Conservation (phyloP, 2,888 invertebrate species). For the Sclerodermus sp. region DNA sequence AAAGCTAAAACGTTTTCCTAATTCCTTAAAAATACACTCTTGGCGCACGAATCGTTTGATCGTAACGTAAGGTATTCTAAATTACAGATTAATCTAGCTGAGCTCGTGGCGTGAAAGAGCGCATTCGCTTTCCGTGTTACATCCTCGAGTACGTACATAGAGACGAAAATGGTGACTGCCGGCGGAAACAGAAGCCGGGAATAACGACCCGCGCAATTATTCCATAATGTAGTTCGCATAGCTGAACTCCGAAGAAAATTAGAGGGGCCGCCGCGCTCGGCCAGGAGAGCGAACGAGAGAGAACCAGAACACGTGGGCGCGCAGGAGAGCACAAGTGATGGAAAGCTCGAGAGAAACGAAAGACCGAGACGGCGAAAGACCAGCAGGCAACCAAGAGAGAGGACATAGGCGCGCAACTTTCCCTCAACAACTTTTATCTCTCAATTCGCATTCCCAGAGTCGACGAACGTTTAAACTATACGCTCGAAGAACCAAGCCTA, state of each 20-base stretch:
- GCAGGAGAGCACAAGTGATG: neutral
- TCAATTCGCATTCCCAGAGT: constrained; percentile 51
- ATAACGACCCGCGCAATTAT: constrained; percentile 47
- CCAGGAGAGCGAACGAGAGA: constrained; percentile 25
- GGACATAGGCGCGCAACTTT: constrained; percentile 38
- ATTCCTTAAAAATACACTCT: too few species aligned
- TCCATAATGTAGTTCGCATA: constrained; percentile 50
- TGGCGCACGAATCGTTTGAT: too few species aligned
- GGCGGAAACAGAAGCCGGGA: constrained; percentile 36
- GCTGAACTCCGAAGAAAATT: constrained; percentile 50
- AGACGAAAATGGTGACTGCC: constrained; percentile 27
- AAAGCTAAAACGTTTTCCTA: too few species aligned
- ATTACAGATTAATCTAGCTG: too few species aligned
- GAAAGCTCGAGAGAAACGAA: constrained; percentile 14
- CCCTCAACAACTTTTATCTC: constrained; percentile 44
- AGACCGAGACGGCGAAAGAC: constrained; percentile 10
- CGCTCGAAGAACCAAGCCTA: constrained; percentile 42
- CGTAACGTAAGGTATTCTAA: too few species aligned
- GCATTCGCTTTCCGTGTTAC: constrained; percentile 13
- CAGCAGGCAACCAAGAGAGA: neutral
- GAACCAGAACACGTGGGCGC: constrained; percentile 29
- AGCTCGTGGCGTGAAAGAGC: too few species aligned
- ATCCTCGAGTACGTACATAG: constrained; percentile 17
- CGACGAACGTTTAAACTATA: constrained; percentile 49
- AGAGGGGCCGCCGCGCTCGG: constrained; percentile 35